Evolutionary conservation across 2,797 vertebrate genomes (phyloP), one percentile per base, ranked within the genome.

Genomic region (Synaphobranchus kaupii): DNA sequence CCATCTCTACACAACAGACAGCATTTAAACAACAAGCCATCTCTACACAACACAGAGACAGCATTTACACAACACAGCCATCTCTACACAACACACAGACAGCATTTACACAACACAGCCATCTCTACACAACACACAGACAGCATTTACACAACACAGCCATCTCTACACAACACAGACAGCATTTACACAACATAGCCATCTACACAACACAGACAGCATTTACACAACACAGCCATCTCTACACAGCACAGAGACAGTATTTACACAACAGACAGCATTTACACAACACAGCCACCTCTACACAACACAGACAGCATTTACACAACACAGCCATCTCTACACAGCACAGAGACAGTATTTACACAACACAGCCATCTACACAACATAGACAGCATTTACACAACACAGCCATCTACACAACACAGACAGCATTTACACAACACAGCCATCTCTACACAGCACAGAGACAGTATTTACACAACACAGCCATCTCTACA

Each of bases 11-110:
- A n/a, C n/a, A n/a, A 66, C 25, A 66, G 0, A 66, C 63, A 66
- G 63, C 5, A 66, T n/a, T 9, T 66, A n/a, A 25, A 66, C n/a
- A 56, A 1, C 54, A 52, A 0, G 90, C 90, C 94, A 96, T 93
- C 92, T 97, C 96, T 97, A 83, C 81, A 52, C 47, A 73, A 1
- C 4, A 80, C 4, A 60, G 1, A 63, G 39, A 71, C 12, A 31
- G 28, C 1, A 71, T 31, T 13, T n/a, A 71, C 68, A 71, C 28
- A 63, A 1, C 60, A 13, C 60, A 0, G 4, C 60, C 60, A 63
- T n/a, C 22, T 25, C 60, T 63, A 63, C 60, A 22, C 5, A 0
- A 63, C 58, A 63, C 60, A n/a, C 22, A 63, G 4, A 63, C 60
- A 63, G 60, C 0, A 63, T 22, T 25, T 63, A 25, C 60, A 63